Conservation (phyloP, 1,140 invertebrate species). For the Caenorhabditis remanei region DNA sequence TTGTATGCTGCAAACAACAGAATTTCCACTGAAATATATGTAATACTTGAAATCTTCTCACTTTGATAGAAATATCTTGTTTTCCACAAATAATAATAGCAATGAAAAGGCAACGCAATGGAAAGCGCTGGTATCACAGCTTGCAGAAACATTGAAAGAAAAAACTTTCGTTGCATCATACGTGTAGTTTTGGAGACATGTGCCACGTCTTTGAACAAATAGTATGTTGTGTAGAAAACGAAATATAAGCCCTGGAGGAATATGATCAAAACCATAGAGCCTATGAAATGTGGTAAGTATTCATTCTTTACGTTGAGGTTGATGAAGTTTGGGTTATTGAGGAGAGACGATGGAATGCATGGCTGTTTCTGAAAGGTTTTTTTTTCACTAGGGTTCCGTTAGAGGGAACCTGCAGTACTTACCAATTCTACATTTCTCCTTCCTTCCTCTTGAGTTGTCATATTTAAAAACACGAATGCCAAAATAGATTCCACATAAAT, state of each 20-base stretch:
- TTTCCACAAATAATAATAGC: neutral
- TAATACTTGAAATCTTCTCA: neutral
- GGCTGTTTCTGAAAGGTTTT: neutral
- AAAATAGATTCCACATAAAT: neutral
- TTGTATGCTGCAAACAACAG: neutral
- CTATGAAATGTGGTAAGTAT: neutral
- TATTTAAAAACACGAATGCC: neutral
- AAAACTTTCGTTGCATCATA: neutral
- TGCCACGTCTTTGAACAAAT: neutral
- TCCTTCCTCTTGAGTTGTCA: neutral
- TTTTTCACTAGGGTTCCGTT: neutral
- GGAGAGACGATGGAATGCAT: neutral
- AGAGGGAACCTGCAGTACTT: neutral
- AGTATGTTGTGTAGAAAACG: neutral
- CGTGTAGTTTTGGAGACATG: neutral
- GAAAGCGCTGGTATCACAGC: neutral
- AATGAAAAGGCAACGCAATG: neutral
- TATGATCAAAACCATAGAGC: neutral
- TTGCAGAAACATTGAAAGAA: neutral
- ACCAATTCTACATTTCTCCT: neutral
- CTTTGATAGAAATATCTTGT: neutral
- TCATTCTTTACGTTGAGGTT: neutral
- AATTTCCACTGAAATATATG: neutral
- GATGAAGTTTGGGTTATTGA: neutral
- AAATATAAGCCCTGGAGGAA: neutral